Evolutionary conservation across 1,140 invertebrate genomes (phyloP).

Genomic region (Popillia japonica): DNA sequence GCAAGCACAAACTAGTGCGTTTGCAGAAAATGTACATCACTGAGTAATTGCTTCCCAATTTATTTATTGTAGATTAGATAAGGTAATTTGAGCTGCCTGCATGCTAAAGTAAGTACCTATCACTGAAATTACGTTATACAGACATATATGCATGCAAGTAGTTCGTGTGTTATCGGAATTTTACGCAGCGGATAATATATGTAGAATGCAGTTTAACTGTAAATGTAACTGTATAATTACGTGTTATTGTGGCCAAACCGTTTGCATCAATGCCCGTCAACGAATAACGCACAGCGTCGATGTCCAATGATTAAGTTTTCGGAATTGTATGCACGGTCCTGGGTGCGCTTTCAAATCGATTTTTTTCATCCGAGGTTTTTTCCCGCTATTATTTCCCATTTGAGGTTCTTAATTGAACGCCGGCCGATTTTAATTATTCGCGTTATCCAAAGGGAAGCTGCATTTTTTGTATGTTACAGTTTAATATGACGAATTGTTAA

Average conservation of each 20-base stretch:
- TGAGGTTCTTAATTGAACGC: slow-evolving; percentile 15
- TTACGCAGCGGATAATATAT: slow-evolving; percentile 19
- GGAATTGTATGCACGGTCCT: background rate
- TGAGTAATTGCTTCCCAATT: too few species aligned
- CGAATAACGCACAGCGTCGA: slow-evolving; percentile 2
- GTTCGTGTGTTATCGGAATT: slow-evolving; percentile 21
- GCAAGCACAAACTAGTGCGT: too few species aligned
- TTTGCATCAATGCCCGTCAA: slow-evolving; percentile 12
- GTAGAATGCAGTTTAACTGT: slow-evolving; percentile 35
- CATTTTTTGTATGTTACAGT: background rate
- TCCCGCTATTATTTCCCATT: slow-evolving; percentile 14
- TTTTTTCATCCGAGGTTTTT: slow-evolving; percentile 6
- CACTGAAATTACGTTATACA: background rate
- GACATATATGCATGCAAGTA: background rate
- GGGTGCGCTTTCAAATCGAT: slow-evolving; percentile 17
- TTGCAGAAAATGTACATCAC: too few species aligned
- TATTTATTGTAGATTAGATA: too few species aligned
- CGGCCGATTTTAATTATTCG: slow-evolving; percentile 25
- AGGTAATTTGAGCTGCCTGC: too few species aligned
- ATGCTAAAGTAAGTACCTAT: too few species aligned
- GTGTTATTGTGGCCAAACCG: slow-evolving; percentile 20
- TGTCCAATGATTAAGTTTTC: slow-evolving; percentile 29
- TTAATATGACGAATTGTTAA: background rate
- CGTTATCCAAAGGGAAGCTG: background rate
- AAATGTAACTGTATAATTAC: slow-evolving; percentile 34